Conservation (phyloP, 1,140 invertebrate genomes). For the Caerostris darwini region DNA sequence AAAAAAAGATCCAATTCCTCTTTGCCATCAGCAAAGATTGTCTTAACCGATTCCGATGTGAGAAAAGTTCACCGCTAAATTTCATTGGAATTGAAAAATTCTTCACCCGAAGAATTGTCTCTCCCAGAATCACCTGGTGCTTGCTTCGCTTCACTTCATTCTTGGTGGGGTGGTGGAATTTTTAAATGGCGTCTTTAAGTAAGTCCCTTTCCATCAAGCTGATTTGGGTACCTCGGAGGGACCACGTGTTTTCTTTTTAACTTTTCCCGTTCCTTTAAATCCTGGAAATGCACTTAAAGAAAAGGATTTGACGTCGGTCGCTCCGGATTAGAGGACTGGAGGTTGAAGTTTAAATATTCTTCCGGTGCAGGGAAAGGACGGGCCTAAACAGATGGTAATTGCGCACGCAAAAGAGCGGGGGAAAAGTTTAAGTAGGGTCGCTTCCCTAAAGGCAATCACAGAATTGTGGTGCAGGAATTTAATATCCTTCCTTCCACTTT, state of each 20-base stretch:
- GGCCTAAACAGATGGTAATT: neutral
- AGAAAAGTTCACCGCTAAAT: neutral
- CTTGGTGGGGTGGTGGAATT: neutral
- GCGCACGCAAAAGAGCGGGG: neutral
- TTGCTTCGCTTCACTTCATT: neutral
- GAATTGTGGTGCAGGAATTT: neutral
- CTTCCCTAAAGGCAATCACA: slow-evolving; percentile 2
- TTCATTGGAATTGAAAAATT: neutral
- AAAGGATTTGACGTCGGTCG: neutral
- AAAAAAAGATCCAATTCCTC: neutral
- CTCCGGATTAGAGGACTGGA: neutral
- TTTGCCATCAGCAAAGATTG: neutral
- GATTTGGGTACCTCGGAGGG: neutral
- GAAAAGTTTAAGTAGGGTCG: neutral
- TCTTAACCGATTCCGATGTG: neutral
- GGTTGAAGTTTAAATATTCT: slow-evolving; percentile 1
- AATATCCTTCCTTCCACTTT: neutral
- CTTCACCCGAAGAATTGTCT: neutral
- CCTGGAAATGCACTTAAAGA: neutral
- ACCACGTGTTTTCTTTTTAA: neutral
- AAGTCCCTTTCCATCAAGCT: neutral
- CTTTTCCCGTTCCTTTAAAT: neutral
- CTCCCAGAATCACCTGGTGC: neutral
- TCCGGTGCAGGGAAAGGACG: too few relatives aligned
- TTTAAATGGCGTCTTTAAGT: neutral